Percentiles rank a stretch among this genome's conserved stretches.
phyloP scores from a whole-genome alignment of 2,888 invertebrate genomes.

The Sialis lutaria region DNA sequence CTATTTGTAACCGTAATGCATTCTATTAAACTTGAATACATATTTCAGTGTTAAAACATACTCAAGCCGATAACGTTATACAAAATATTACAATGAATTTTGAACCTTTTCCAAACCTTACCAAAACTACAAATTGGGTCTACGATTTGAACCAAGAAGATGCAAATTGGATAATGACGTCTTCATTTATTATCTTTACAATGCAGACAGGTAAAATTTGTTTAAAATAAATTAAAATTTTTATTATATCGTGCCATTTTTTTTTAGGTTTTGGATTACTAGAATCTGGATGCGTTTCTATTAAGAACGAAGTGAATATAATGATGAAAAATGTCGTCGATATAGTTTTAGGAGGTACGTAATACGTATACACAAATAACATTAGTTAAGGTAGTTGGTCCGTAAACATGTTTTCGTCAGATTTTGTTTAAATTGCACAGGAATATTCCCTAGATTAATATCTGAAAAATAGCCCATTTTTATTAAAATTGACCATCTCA shows the following conservation, averaged over 20 bases:
- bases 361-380: constrained; percentile 19
- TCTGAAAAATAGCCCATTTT: no score
- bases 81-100: no score
- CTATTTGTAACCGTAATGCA: no score
- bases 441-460: no score
- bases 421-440: no score
- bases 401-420: no score
- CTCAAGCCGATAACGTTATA: no score
- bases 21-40: no score
- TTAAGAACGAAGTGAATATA: constrained; percentile 90
- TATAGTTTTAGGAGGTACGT: constrained; percentile 67
- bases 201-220: constrained; percentile 67
- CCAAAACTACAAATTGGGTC: constrained; percentile 24
- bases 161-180: constrained; percentile 77
- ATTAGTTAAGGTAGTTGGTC: no score
- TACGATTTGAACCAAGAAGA: constrained; percentile 59
- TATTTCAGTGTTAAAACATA: no score
- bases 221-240: neutral
- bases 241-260: neutral
- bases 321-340: constrained; percentile 96
- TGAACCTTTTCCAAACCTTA: neutral
- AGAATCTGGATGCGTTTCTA: constrained; percentile 82
- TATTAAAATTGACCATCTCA: no score
- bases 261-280: constrained; percentile 76
- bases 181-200: constrained; percentile 79